These are phyloP conservation scores for Virgularia gustaviana DNA, from an alignment of 92 coral and sea anemone species.

Conservation along the genomic window DNA sequence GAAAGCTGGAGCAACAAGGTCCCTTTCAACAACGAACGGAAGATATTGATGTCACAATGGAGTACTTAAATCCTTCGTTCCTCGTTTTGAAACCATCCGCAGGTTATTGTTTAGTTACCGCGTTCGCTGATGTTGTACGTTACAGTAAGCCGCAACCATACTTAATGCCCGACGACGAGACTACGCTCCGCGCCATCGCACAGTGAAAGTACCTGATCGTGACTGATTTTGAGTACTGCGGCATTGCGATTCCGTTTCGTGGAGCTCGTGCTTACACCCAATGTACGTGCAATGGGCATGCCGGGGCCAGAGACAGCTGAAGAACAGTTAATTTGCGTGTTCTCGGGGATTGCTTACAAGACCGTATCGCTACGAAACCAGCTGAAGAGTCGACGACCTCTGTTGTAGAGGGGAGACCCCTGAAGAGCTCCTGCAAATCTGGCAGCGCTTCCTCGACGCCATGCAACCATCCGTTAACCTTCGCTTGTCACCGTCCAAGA, in stretches of 20 bases:
- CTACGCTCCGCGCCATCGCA: constrained; percentile 28
- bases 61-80: constrained; percentile 44
- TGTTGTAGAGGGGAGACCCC: too few species aligned
- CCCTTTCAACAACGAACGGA: constrained; percentile 53
- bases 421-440: too few species aligned
- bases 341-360: constrained; percentile 31
- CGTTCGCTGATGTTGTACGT: constrained; percentile 13
- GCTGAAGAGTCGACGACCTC: too few species aligned
- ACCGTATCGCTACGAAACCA: constrained; percentile 26
- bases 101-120: constrained; percentile 41
- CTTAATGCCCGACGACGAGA: neutral
- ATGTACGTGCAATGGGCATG: constrained; percentile 49
- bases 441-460: too few species aligned
- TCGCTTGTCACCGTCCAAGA: too few species aligned
- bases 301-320: constrained; percentile 32
- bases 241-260: constrained; percentile 38
- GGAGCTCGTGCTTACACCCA: constrained; percentile 35
- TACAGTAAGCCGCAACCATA: constrained; percentile 15
- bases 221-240: constrained; percentile 42
- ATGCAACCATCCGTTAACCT: too few species aligned
- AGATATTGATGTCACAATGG: constrained; percentile 23
- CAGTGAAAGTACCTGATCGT: constrained; percentile 46
- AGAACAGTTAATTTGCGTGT: constrained; percentile 40
- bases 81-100: constrained; percentile 39
- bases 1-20: too few species aligned